phyloP scores from a whole-genome alignment of 2,113 vertebrate species.

The Passer montanus region DNA sequence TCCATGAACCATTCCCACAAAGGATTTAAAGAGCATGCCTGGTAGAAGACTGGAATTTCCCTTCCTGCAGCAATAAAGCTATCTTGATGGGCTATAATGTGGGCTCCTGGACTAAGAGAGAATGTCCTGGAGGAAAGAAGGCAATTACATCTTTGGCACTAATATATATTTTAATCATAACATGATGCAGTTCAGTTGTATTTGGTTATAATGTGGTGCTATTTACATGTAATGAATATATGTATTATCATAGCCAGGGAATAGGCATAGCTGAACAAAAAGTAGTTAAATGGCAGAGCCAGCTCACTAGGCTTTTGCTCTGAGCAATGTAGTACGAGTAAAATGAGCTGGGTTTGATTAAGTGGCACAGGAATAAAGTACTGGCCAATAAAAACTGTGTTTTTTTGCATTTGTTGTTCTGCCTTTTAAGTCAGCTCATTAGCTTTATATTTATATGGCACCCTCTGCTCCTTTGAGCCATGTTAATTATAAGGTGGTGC shows the following conservation, averaged over 20 bases:
- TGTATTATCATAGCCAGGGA: neutral
- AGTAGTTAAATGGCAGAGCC: neutral
- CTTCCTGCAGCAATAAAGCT: neutral
- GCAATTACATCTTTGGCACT: neutral
- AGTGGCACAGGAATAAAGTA: neutral
- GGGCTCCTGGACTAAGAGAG: neutral
- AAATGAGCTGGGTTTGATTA: constrained; percentile 37
- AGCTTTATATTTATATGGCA: constrained; percentile 26
- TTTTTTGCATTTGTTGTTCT: neutral
- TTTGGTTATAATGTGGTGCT: neutral
- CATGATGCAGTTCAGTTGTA: neutral
- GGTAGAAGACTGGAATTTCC: constrained; percentile 1
- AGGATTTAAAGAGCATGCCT: neutral
- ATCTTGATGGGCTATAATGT: neutral
- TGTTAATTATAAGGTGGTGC: constrained; percentile 23
- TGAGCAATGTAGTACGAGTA: neutral
- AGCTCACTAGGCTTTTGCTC: neutral
- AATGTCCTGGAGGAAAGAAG: neutral
- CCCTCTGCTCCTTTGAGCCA: constrained; percentile 30
- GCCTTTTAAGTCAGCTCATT: constrained; percentile 45
- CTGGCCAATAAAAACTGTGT: neutral
- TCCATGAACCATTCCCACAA: neutral
- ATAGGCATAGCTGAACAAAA: constrained; percentile 24
- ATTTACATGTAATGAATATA: constrained; percentile 11
- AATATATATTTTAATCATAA: neutral